Conservation (phyloP, 1,140 invertebrate species). For the Teleogryllus occipitalis region DNA sequence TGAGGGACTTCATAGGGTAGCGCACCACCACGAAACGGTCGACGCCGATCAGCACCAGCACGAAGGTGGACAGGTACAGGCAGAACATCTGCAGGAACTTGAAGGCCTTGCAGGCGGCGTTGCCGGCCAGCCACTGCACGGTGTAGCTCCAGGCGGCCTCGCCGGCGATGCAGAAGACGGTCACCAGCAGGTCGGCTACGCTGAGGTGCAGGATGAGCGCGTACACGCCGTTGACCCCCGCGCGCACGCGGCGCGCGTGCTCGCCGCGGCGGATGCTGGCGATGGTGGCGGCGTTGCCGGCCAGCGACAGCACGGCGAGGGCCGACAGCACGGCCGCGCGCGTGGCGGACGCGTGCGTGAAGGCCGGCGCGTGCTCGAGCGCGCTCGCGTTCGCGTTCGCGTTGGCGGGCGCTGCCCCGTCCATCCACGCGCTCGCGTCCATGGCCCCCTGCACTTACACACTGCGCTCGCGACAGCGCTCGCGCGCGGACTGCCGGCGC, state of each 20-base stretch:
- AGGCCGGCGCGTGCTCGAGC: constrained; percentile 46
- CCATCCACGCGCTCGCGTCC: too few relatives aligned
- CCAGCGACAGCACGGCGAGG: constrained; percentile 60
- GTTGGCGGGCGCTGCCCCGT: too few relatives aligned
- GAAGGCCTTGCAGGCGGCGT: constrained; percentile 66
- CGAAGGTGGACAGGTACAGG: constrained; percentile 74
- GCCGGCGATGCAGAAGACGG: constrained; percentile 67
- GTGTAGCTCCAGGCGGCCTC: constrained; percentile 72
- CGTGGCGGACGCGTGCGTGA: constrained; percentile 47
- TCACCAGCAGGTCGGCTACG: constrained; percentile 66
- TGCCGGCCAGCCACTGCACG: constrained; percentile 70
- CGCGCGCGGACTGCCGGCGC: too few relatives aligned
- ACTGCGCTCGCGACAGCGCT: too few relatives aligned
- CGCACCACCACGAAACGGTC: constrained; percentile 72
- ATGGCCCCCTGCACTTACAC: too few relatives aligned
- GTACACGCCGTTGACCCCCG: constrained; percentile 50
- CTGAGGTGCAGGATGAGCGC: constrained; percentile 66
- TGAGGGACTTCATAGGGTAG: constrained; percentile 68
- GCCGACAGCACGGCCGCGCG: constrained; percentile 53
- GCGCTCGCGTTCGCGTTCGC: too few relatives aligned
- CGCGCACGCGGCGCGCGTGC: background rate
- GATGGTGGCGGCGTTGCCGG: constrained; percentile 66
- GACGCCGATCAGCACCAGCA: constrained; percentile 70
- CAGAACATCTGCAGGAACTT: constrained; percentile 77
- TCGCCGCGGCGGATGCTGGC: constrained; percentile 56